These are phyloP conservation scores for Lutjanus erythropterus DNA, from an alignment of 2,113 vertebrate genomes.

Conservation along the genomic window DNA sequence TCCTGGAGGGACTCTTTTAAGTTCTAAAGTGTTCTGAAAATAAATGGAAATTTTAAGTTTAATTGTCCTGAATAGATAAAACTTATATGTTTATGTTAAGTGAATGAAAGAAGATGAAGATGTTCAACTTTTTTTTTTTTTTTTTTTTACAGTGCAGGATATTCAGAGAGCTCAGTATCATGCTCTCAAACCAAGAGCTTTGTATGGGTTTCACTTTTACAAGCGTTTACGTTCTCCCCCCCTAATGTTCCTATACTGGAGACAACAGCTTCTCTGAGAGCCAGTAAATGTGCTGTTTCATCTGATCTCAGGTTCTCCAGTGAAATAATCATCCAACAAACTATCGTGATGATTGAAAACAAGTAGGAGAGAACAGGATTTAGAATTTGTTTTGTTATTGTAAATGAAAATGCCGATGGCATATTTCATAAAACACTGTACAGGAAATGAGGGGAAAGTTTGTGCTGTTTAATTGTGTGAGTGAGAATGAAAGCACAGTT, in stretches of 20 bases:
- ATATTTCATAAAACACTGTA: slow-evolving; percentile 1
- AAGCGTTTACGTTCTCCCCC: neutral
- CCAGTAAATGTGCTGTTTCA: neutral
- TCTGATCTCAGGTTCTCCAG: neutral
- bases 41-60: too few species aligned
- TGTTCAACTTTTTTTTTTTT: too few species aligned
- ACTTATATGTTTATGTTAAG: too few species aligned
- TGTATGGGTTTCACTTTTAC: neutral
- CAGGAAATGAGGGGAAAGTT: slow-evolving; percentile 36
- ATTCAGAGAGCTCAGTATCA: slow-evolving; percentile 17
- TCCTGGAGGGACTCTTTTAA: too few species aligned
- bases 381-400: slow-evolving; percentile 9
- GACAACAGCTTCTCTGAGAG: neutral
- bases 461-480: slow-evolving; percentile 39
- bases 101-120: too few species aligned
- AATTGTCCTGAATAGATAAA: too few species aligned
- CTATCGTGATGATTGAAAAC: neutral
- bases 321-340: slow-evolving; percentile 5
- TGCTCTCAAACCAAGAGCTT: neutral
- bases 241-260: neutral
- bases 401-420: neutral
- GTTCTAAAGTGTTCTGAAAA: too few species aligned
- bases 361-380: slow-evolving; percentile 12
- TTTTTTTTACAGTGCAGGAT: too few species aligned
- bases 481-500: slow-evolving; percentile 43